Base-by-base conservation (phyloP, 2,888 invertebrate genomes). In the Thecophora atra region DNA sequence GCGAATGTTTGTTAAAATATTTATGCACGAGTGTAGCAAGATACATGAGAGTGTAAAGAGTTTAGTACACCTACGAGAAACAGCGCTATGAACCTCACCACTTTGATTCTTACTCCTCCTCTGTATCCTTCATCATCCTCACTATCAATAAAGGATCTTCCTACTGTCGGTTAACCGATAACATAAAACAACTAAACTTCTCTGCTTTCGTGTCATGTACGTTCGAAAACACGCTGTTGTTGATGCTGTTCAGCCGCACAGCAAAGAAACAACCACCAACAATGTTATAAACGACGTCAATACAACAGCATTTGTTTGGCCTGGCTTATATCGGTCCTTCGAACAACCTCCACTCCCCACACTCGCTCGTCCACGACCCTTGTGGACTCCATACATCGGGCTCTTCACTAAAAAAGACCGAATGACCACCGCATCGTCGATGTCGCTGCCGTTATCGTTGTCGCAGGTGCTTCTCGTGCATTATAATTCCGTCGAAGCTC, bases 391-490 rank as follows among this genome's bases (percentile, higher is more conserved):
- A 13, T 7, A 6, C 54, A 8, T 6, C 19, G 6, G 54, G 54
- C 19, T 17, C 54, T 13, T 54, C 54, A 6, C 54, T 11, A 6
- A 17, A 54, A 19, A 17, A 8, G 54, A 54, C 54, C 19, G 54
- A 19, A 54, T 54, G 54, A 19, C 72, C 47, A 72, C 78, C 78
- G 75, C 82, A 83, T 79, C 82, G 81, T 82, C n/a, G n/a, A n/a
- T 82, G 83, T 81, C 81, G 76, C 84, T n/a, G n/a, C n/a, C n/a
- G n/a, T n/a, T n/a, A n/a, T n/a, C n/a, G n/a, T n/a, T n/a, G n/a
- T n/a, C n/a, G n/a, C n/a, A 87, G 87, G 87, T 87, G 85, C 80
- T 87, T 85, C 81, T 85, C 87, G 75, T 87, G 87, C 80, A 80
- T 85, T 80, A 86, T 87, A 82, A 84, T 86, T 79, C 84, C 83